Evolutionary conservation across 2,113 vertebrate genomes (phyloP), one percentile per base, ranked within the genome.

Genomic region (Dromiciops gliroides): DNA sequence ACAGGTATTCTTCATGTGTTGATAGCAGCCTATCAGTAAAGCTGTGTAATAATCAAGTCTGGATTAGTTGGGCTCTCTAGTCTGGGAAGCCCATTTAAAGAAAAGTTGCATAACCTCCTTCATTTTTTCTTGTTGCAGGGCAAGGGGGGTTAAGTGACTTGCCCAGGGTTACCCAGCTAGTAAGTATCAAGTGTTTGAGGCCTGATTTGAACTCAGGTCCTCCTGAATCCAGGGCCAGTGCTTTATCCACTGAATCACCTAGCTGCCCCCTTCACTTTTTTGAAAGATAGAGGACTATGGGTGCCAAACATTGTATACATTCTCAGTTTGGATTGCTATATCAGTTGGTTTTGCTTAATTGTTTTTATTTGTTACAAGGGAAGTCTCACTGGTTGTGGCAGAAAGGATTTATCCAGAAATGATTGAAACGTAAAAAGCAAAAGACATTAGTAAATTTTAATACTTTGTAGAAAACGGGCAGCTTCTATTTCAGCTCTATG

Each of bases 401-500:
- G 67, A 83, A 83, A 19, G 19, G 16, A 83, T 83, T 83, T 44
- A 44, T 23, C 19, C n/a, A 83, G 16, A 83, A n/a, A 23, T 83
- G n/a, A 44, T 44, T 83, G 6, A 37, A 60, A 67, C 26, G 24
- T 1, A 23, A 10, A 56, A 28, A 28, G 28, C 53, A 44, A 83
- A 83, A 83, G 67, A 83, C n/a, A n/a, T n/a, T 75, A 83, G 67
- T 22, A 7, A 44, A 83, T 0, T 44, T 75, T 7, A 83, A 83
- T 44, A 44, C 19, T 44, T 83, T 83, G 19, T 44, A 83, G 67
- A 83, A 44, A 44, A 83, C 23, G n/a, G n/a, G 67, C 19, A 44
- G n/a, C 16, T 83, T 83, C 67, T 44, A 6, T 93, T 50, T 95
- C 44, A 51, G 48, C 22, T 89, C 93, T 95, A 67, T 92, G 83